Evolutionary conservation across 2,888 invertebrate genomes (phyloP).

Genomic region (Junonia oenone): DNA sequence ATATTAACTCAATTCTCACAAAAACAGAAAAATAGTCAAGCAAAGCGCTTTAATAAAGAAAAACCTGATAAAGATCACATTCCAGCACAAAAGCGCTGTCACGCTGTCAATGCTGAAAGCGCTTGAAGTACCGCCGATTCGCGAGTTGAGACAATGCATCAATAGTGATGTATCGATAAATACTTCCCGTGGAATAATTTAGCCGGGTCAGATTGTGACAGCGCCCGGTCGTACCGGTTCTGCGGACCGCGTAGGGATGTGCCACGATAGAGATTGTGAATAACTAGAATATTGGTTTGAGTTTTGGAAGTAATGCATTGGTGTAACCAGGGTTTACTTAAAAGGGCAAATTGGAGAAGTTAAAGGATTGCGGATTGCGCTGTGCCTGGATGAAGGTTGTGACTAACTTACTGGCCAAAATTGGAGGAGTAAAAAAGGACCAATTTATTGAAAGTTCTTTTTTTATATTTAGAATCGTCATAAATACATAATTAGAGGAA

Average conservation of each 20-base stretch:
- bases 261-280: neutral
- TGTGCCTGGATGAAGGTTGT: too few relatives aligned
- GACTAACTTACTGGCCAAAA: too few relatives aligned
- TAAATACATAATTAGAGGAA: too few relatives aligned
- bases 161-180: conserved; percentile 58
- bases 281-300: neutral
- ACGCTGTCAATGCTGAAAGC: neutral
- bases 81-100: neutral
- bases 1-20: too few relatives aligned
- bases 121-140: conserved; percentile 30
- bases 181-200: conserved; percentile 54
- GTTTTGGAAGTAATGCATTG: too few relatives aligned
- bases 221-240: conserved; percentile 41
- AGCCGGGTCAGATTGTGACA: conserved; percentile 37
- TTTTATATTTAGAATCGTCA: too few relatives aligned
- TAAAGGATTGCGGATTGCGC: too few relatives aligned
- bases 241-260: conserved; percentile 29
- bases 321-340: too few relatives aligned
- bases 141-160: conserved; percentile 54
- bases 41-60: neutral
- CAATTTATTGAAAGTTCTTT: too few relatives aligned
- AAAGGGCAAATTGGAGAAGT: too few relatives aligned
- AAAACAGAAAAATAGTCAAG: neutral
- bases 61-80: neutral
- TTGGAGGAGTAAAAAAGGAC: too few relatives aligned